phyloP scores from a whole-genome alignment of 2,113 vertebrate genomes.

The Emydocephalus ijimae region DNA sequence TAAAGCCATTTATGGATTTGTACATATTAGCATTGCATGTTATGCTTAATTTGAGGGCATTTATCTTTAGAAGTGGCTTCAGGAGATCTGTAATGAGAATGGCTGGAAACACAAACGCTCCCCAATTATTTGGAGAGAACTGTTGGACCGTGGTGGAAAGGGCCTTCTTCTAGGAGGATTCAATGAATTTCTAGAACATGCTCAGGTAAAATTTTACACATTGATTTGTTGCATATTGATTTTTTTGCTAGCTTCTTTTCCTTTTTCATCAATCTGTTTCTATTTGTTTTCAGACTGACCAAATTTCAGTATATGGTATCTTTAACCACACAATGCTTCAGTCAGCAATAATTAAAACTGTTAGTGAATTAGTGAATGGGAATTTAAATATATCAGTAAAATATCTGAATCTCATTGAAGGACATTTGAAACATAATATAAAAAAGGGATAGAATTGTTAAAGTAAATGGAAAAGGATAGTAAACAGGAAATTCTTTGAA shows the following conservation, averaged over 20 bases:
- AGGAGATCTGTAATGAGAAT: slow-evolving; percentile 72
- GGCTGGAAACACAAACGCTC: slow-evolving; percentile 80
- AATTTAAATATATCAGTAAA: neutral
- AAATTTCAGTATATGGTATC: neutral
- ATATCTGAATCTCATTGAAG: neutral
- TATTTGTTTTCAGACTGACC: neutral
- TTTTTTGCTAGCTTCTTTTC: neutral
- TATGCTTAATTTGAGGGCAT: slow-evolving; percentile 31
- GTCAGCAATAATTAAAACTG: neutral
- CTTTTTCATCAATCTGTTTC: neutral
- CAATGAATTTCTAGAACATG: slow-evolving; percentile 85
- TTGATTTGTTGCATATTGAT: neutral
- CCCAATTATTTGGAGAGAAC: slow-evolving; percentile 91
- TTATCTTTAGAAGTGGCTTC: slow-evolving; percentile 80
- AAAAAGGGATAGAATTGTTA: neutral
- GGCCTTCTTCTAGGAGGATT: slow-evolving; percentile 84
- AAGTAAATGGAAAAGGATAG: neutral
- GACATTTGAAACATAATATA: neutral
- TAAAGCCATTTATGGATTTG: neutral
- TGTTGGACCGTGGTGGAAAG: slow-evolving; percentile 84
- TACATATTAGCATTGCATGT: neutral
- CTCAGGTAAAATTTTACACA: slow-evolving; percentile 73
- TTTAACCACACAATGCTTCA: neutral
- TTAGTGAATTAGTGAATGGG: neutral
- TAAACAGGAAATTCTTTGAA: neutral